A percentile compares a stretch with the other conserved stretches of the same genome.
These are phyloP conservation scores for Papilio xuthus DNA, from an alignment of 1,140 invertebrate genomes.

Conservation along the genomic window DNA sequence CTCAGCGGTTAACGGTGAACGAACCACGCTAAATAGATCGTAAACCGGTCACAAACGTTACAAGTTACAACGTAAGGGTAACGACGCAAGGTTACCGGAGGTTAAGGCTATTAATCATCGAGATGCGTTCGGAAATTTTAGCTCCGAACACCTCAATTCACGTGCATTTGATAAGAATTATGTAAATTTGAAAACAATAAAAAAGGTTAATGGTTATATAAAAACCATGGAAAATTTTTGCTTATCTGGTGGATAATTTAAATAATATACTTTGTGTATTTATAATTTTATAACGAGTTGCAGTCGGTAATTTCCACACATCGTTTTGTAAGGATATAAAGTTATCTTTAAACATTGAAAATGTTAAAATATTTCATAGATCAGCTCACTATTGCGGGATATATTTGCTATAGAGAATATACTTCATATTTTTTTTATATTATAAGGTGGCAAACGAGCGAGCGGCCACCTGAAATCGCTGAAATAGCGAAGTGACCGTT, in stretches of 20 bases:
- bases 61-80: slow-evolving; percentile 58
- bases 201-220: neutral
- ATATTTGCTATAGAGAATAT: too few species aligned
- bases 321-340: neutral
- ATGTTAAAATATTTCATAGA: too few species aligned
- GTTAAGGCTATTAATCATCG: slow-evolving; percentile 43
- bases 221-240: slow-evolving; percentile 10
- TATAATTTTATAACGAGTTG: neutral
- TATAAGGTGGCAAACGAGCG: too few species aligned
- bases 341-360: too few species aligned
- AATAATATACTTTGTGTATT: neutral
- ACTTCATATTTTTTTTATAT: too few species aligned
- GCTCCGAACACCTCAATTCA: neutral
- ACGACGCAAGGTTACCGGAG: slow-evolving; percentile 51
- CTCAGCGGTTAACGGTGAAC: slow-evolving; percentile 62
- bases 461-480: too few species aligned
- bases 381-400: too few species aligned
- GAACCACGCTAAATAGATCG: slow-evolving; percentile 68
- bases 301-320: neutral
- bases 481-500: too few species aligned
- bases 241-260: neutral
- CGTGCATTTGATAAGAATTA: neutral
- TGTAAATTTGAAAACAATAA: slow-evolving; percentile 5
- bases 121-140: slow-evolving; percentile 30
- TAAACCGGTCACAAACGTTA: slow-evolving; percentile 61